Conservation (phyloP, 2,113 vertebrate species). For the Grammomys dolichurus region DNA sequence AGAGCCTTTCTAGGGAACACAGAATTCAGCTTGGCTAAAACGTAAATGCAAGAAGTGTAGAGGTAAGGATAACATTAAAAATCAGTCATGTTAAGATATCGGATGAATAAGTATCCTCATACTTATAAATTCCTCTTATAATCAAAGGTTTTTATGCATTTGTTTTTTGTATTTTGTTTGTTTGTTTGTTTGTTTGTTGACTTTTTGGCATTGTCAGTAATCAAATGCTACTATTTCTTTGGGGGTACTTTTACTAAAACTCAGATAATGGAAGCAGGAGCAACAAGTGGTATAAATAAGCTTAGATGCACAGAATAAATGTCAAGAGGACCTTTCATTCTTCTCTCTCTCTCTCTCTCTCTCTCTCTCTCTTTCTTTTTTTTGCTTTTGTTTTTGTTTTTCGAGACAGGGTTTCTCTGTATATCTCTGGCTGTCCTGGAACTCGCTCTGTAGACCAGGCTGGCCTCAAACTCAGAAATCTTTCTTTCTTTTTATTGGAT, state of each 20-base stretch:
- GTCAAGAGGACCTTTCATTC: not conserved
- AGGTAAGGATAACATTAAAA: not conserved
- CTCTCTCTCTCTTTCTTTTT: too few species aligned
- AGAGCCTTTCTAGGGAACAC: slow-evolving; percentile 48
- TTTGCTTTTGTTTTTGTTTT: too few species aligned
- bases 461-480: too few species aligned
- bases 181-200: not conserved
- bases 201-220: not conserved
- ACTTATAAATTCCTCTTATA: not conserved
- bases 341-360: too few species aligned
- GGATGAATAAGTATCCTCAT: slow-evolving; percentile 46
- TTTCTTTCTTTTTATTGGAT: too few species aligned
- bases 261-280: not conserved
- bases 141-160: not conserved
- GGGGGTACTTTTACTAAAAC: slow-evolving; percentile 5
- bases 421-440: too few species aligned
- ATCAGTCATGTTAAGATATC: slow-evolving; percentile 46
- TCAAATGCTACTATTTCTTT: not conserved
- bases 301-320: not conserved
- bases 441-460: too few species aligned
- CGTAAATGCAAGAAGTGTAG: not conserved
- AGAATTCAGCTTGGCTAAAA: slow-evolving; percentile 39
- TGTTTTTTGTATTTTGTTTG: not conserved
- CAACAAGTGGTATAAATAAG: not conserved
- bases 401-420: too few species aligned